phyloP scores from a whole-genome alignment of 1,140 invertebrate species.

The Hyphantria cunea region DNA sequence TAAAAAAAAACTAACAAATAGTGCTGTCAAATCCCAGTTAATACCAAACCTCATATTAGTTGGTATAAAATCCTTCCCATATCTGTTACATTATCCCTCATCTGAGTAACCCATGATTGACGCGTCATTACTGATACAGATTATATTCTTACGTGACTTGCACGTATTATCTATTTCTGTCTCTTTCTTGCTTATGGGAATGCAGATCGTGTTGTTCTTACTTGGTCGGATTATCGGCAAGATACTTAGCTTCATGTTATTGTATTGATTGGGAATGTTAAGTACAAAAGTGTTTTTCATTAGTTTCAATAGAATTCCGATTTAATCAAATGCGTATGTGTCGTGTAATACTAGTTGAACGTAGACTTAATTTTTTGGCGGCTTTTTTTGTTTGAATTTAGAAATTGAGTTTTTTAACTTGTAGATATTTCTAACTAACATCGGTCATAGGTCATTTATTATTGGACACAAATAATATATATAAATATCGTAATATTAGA shows the following conservation, averaged over 20 bases:
- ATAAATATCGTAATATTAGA: too few relatives aligned
- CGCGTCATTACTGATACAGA: conserved; percentile 39
- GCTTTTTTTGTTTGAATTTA: too few relatives aligned
- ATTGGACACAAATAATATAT: too few relatives aligned
- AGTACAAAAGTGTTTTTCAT: conserved; percentile 20
- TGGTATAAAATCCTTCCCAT: conserved; percentile 4
- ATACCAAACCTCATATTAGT: background rate
- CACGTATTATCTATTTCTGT: conserved; percentile 15
- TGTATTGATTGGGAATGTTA: conserved; percentile 10
- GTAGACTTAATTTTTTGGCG: too few relatives aligned
- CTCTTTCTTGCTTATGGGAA: conserved; percentile 20
- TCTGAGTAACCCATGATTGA: conserved; percentile 33
- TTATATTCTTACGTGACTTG: conserved; percentile 36
- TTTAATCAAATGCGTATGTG: background rate
- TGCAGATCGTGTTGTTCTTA: conserved; percentile 12
- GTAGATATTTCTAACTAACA: too few relatives aligned
- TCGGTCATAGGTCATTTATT: too few relatives aligned
- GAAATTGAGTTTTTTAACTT: too few relatives aligned
- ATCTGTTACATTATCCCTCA: conserved; percentile 5
- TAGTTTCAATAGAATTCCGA: conserved; percentile 10
- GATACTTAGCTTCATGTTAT: conserved; percentile 13
- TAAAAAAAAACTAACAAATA: background rate
- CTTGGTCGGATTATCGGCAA: conserved; percentile 13
- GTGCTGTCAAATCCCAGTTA: background rate
- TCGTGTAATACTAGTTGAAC: background rate